phyloP scores from a whole-genome alignment of 30 jellyfish, hydroid and myxozoan genomes.

The Clytia hemisphaerica region DNA sequence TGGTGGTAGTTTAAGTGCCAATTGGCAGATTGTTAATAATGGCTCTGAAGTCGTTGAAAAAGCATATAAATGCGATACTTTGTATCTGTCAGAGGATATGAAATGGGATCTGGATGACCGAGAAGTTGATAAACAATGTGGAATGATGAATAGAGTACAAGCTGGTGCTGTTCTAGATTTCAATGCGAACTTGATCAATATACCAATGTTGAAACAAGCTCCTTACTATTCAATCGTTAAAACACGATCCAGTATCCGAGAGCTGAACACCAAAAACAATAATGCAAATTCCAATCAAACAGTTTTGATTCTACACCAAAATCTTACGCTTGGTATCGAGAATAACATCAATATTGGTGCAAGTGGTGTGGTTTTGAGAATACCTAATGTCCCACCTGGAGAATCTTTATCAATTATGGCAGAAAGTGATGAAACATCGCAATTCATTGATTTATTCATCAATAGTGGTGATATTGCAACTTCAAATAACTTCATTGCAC shows the following conservation, averaged over 20 bases:
- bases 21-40: constrained; percentile 20
- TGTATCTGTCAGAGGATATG: constrained; percentile 19
- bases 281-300: background rate
- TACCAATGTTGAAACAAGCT: constrained; percentile 12
- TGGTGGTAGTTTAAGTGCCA: background rate
- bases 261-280: constrained; percentile 7
- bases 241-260: constrained; percentile 23
- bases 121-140: constrained; percentile 14
- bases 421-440: background rate
- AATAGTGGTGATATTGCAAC: constrained; percentile 12
- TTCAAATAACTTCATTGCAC: constrained; percentile 5
- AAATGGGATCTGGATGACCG: constrained; percentile 23
- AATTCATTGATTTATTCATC: constrained; percentile 1
- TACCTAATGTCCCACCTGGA: constrained; percentile 28
- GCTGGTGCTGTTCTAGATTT: too few species aligned
- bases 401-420: constrained; percentile 4
- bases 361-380: background rate
- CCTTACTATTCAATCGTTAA: constrained; percentile 18
- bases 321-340: background rate
- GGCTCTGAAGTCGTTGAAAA: constrained; percentile 14
- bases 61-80: constrained; percentile 30
- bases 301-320: background rate
- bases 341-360: background rate
- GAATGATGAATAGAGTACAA: too few species aligned
- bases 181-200: too few species aligned